A percentile compares a stretch with the other conserved stretches of the same genome.
Evolutionary conservation across 2,797 vertebrate species (phyloP).

Genomic region (Mormyrops boulengeri): DNA sequence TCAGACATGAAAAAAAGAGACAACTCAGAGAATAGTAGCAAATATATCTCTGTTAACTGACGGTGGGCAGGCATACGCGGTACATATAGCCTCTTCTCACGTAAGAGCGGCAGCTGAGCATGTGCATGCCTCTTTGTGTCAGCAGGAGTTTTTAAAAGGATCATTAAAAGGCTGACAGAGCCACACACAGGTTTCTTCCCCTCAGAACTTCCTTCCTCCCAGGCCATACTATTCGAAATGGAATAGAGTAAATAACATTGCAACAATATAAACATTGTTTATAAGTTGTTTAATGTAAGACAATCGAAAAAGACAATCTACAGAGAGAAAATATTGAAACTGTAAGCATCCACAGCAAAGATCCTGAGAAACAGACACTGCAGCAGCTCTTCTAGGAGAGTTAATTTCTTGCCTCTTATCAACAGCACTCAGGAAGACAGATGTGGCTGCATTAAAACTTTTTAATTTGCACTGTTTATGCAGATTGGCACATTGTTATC

Average conservation of each 20-base stretch:
- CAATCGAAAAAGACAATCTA: background rate
- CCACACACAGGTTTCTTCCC: constrained; percentile 31
- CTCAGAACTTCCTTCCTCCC: constrained; percentile 51
- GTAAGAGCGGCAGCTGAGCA: background rate
- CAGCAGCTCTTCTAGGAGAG: background rate
- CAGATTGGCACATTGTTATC: background rate
- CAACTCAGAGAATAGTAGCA: constrained; percentile 18
- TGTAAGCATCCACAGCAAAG: background rate
- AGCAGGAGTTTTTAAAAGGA: constrained; percentile 5
- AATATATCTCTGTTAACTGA: background rate
- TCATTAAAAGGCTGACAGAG: constrained; percentile 40
- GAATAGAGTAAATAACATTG: background rate
- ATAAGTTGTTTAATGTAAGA: background rate
- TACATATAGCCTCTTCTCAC: background rate
- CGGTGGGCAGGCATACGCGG: background rate
- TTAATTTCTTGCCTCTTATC: background rate
- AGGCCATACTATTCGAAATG: background rate
- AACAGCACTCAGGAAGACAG: background rate
- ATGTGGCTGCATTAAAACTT: background rate
- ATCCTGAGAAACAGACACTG: background rate
- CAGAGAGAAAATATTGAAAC: background rate
- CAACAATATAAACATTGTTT: background rate
- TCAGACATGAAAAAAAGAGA: constrained; percentile 27
- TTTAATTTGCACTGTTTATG: background rate
- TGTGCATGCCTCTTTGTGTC: background rate